Conservation (phyloP, 1,140 invertebrate genomes). For the Portunus trituberculatus region DNA sequence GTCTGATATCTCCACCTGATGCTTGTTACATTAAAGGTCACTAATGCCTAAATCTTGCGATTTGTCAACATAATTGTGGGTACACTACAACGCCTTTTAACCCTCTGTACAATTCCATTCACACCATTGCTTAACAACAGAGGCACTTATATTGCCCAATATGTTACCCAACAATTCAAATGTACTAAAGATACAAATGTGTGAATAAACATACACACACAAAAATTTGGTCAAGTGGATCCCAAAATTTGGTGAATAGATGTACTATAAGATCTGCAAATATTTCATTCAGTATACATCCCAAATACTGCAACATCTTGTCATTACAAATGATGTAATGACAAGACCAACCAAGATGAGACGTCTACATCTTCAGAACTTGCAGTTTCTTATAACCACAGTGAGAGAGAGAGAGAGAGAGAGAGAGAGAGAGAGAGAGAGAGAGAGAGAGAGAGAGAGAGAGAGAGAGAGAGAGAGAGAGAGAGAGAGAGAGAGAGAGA, state of each 20-base stretch:
- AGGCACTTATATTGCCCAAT: slow-evolving; percentile 17
- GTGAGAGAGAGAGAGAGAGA: not conserved
- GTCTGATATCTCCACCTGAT: not conserved
- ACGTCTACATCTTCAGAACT: no score
- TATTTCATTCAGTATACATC: not conserved
- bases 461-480: not conserved
- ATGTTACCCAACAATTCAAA: not conserved
- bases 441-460: not conserved
- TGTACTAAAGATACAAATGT: not conserved
- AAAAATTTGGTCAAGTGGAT: not conserved
- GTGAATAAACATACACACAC: not conserved
- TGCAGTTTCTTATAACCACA: no score
- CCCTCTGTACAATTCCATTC: not conserved
- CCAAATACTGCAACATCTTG: not conserved
- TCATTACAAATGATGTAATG: not conserved
- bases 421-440: slow-evolving; percentile 29
- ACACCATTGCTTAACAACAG: slow-evolving; percentile 22
- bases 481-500: not conserved
- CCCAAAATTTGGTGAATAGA: not conserved
- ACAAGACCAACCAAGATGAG: no score
- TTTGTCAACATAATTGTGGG: not conserved
- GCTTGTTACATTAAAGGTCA: not conserved
- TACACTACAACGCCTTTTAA: not conserved
- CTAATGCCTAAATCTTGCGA: not conserved
- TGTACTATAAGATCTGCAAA: not conserved